Percentiles rank a stretch among this genome's conserved stretches.
phyloP scores from a whole-genome alignment of 2,113 vertebrate genomes.

The Ciconia stormi region DNA sequence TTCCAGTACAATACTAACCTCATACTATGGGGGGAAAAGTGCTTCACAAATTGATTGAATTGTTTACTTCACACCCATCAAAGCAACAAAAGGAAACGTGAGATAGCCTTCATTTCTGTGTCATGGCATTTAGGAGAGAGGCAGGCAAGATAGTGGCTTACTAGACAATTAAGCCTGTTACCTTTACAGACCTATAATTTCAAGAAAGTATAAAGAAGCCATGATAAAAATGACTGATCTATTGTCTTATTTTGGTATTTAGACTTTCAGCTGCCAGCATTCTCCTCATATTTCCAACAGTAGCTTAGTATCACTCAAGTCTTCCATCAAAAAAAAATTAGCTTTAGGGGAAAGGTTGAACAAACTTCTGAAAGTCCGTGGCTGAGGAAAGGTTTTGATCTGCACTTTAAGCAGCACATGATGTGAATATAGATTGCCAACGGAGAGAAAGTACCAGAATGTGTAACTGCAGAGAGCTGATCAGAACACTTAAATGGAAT shows the following conservation, averaged over 20 bases:
- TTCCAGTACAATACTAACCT: background rate
- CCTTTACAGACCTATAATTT: conserved; percentile 30
- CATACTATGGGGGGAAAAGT: background rate
- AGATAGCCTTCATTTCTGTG: background rate
- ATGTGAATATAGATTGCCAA: background rate
- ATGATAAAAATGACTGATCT: background rate
- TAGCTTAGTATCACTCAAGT: background rate
- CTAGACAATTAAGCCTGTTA: background rate
- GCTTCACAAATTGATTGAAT: background rate
- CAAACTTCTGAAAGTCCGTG: background rate
- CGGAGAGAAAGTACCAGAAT: background rate
- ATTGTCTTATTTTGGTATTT: conserved; percentile 1
- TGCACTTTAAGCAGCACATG: background rate
- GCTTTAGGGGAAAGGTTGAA: background rate
- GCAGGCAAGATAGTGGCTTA: background rate
- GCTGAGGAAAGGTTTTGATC: conserved; percentile 25
- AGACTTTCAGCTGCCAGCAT: background rate
- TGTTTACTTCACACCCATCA: background rate
- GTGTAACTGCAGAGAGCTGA: background rate
- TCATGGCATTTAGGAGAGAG: background rate
- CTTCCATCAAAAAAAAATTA: background rate
- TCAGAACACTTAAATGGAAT: background rate
- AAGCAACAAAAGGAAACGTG: background rate
- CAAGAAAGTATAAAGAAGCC: background rate
- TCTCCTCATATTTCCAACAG: background rate